These are phyloP conservation scores for Saiga tatarica DNA, from an alignment of 2,113 vertebrate genomes.

Conservation along the genomic window DNA sequence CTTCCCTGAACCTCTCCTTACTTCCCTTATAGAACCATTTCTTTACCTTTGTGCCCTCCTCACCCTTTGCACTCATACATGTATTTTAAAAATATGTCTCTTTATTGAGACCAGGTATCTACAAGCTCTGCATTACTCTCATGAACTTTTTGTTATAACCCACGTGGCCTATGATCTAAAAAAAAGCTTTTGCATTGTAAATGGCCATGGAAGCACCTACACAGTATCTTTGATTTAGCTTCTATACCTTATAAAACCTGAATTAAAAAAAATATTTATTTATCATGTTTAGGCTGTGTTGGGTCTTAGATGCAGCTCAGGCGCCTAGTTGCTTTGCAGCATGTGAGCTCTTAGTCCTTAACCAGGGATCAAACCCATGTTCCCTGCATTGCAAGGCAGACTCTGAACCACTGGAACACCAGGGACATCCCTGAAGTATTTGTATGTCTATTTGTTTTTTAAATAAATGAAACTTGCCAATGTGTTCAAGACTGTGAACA, in stretches of 20 bases:
- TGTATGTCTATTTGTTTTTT: not conserved
- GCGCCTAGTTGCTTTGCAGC: not conserved
- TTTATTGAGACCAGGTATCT: not conserved
- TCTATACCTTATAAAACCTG: not conserved
- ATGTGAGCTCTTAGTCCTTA: not conserved
- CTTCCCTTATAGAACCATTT: not conserved
- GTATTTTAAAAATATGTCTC: not conserved
- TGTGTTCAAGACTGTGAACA: not conserved
- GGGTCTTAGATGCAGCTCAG: not conserved
- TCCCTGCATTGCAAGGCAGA: not conserved
- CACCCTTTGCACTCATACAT: not conserved
- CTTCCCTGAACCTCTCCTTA: not conserved
- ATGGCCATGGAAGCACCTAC: not conserved
- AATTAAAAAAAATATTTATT: not conserved
- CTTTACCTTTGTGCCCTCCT: not conserved
- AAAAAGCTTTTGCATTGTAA: not conserved
- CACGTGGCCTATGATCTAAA: not conserved
- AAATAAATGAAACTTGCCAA: not conserved
- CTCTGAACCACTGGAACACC: not conserved
- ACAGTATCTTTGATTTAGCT: not conserved
- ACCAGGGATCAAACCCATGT: not conserved
- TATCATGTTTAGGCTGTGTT: not conserved
- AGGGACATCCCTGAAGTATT: not conserved
- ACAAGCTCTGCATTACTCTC: not conserved
- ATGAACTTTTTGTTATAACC: not conserved